These are phyloP conservation scores for Rhingia campestris DNA, from an alignment of 2,888 invertebrate species.

Conservation along the genomic window DNA sequence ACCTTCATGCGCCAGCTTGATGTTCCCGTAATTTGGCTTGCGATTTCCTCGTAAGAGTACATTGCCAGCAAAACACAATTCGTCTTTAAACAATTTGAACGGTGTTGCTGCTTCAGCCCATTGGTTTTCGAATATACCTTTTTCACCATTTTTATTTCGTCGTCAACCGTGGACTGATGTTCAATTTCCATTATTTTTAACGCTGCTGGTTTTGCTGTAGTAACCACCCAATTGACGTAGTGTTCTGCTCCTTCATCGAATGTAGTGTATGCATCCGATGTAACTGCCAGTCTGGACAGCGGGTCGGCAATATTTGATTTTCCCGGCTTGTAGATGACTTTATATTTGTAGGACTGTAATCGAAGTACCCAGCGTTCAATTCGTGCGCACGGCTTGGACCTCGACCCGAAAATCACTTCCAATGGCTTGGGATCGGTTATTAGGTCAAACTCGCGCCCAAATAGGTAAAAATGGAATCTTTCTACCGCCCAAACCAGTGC, in stretches of 20 bases:
- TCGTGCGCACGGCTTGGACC: too few relatives aligned
- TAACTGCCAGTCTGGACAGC: too few relatives aligned
- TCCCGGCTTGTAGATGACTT: too few relatives aligned
- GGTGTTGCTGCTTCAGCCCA: not conserved
- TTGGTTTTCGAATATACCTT: not conserved
- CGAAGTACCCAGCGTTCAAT: too few relatives aligned
- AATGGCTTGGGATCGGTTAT: too few relatives aligned
- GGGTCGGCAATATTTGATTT: too few relatives aligned
- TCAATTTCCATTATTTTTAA: constrained; percentile 38
- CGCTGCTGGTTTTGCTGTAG: constrained; percentile 35
- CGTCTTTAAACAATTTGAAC: not conserved
- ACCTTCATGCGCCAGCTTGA: constrained; percentile 77
- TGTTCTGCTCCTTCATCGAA: constrained; percentile 13
- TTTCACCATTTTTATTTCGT: constrained; percentile 33
- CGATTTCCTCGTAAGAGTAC: constrained; percentile 57
- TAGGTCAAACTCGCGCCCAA: too few relatives aligned
- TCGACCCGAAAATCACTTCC: too few relatives aligned
- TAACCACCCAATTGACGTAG: constrained; percentile 28
- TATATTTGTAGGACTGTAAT: too few relatives aligned
- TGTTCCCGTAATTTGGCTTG: not conserved
- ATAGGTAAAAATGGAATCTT: too few relatives aligned
- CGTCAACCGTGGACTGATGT: constrained; percentile 29
- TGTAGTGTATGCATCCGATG: not conserved
- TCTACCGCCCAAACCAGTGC: too few relatives aligned
- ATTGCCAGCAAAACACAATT: constrained; percentile 52